A percentile compares a stretch with the other conserved stretches of the same genome.
phyloP scores from a whole-genome alignment of 2,113 vertebrate species.

The Tauraco erythrolophus region DNA sequence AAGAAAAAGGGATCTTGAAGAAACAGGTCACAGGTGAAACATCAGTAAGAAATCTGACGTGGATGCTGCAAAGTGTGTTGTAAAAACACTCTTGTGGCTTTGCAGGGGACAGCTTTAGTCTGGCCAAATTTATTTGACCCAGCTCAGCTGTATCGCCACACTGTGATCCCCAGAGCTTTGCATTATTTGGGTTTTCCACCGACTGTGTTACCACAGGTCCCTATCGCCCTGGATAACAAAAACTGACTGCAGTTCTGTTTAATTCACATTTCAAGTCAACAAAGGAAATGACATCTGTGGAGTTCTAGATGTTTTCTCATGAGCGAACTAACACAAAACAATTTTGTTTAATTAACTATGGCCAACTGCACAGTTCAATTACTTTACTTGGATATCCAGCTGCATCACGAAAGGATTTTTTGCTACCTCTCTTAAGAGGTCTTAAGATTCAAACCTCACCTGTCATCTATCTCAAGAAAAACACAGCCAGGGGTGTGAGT shows the following conservation, averaged over 20 bases:
- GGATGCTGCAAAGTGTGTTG: neutral
- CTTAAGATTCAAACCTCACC: conserved; percentile 70
- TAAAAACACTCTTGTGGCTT: neutral
- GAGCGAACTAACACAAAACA: neutral
- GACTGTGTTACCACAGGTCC: neutral
- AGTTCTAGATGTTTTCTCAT: neutral
- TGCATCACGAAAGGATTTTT: neutral
- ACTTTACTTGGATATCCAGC: neutral
- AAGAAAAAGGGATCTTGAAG: neutral
- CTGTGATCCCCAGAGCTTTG: neutral
- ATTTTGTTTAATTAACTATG: neutral
- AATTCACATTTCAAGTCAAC: neutral
- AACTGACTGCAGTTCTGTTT: neutral
- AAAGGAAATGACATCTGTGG: neutral
- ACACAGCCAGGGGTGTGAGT: conserved; percentile 91
- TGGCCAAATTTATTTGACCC: neutral
- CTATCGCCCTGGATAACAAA: neutral
- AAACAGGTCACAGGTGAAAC: neutral
- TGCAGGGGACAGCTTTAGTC: neutral
- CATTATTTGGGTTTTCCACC: neutral
- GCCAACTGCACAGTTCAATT: neutral
- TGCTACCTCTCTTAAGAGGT: neutral
- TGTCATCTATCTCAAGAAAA: conserved; percentile 92
- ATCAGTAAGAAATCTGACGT: neutral
- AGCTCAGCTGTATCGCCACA: neutral